These are phyloP conservation scores for Amiota communis DNA, from an alignment of 2,888 invertebrate species.

Conservation along the genomic window DNA sequence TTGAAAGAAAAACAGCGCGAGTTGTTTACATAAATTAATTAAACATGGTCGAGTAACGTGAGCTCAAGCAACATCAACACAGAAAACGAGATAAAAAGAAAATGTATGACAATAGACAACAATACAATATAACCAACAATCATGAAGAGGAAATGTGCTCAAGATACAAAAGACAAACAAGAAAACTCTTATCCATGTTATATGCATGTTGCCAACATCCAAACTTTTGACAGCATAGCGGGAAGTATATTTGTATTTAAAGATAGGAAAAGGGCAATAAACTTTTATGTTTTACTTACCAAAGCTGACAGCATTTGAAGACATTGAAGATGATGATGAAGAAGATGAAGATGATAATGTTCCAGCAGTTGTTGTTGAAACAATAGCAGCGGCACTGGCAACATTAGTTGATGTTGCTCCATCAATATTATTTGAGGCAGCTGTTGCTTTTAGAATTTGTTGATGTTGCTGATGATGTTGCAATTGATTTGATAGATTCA, in stretches of 20 bases:
- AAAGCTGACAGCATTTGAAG: conserved; percentile 32
- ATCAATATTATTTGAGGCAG: not conserved
- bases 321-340: not conserved
- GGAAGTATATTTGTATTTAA: not conserved
- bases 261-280: not conserved
- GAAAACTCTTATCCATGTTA: not conserved
- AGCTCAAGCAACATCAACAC: conserved; percentile 30
- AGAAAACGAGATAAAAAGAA: conserved; percentile 2
- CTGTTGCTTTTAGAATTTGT: not conserved
- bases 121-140: conserved; percentile 17
- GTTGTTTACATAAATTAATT: conserved; percentile 59
- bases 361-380: conserved; percentile 35
- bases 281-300: conserved; percentile 45
- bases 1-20: conserved; percentile 6
- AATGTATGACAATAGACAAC: not conserved
- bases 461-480: no score
- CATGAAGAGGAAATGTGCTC: conserved; percentile 23
- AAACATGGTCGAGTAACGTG: conserved; percentile 56
- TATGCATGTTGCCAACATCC: no score
- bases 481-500: not conserved
- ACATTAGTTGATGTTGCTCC: conserved; percentile 20
- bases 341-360: not conserved
- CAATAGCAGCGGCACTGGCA: conserved; percentile 29
- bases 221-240: not conserved
- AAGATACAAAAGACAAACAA: conserved; percentile 29